Base-by-base conservation (phyloP, 1,140 invertebrate genomes). In the Ceratoteleas bidentatus region DNA sequence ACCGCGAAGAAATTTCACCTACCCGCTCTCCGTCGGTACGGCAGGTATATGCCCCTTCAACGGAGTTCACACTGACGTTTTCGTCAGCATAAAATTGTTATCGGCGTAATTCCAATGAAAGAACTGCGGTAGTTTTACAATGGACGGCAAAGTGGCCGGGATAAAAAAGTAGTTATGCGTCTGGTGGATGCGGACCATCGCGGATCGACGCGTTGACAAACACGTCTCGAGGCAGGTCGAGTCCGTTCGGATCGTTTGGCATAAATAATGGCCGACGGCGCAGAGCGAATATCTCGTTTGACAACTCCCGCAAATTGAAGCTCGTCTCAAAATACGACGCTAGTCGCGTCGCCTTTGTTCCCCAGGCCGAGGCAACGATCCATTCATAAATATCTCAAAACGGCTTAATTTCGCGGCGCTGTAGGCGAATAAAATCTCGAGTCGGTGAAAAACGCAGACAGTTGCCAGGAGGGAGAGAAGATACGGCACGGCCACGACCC, bases 301-400 rank as follows among this genome's bases (percentile, higher is more conserved):
- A 85, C 78, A 83, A 81, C 72, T 84, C 78, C 76, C 79, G 79
- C 79, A 84, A 85, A 85, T 84, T 84, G 79, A 85, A 87, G 81
- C 54, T 84, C 58, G 73, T 66, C 73, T 84, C 50, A 75, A 84
- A 84, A 84, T 82, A 85, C 68, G 83, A 85, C 69, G 70, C 68
- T 76, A 84, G 60, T 74, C 78, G 73, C 72, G 61, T 64, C 70
- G 83, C 85, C 88, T 90, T 91, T 90, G 88, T 90, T 88, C 89
- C 72, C 52, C 58, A 85, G 84, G 66, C 83, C 84, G 83, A 83
- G n/a, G 80, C 81, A 84, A 74, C 84, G 87, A 89, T 91, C 84
- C 89, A 90, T 91, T 90, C 90, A 90, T 92, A 92, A 92, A 92
- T 92, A 92, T 91, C 88, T 91, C 89, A 90, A 89, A 92, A 92